These are phyloP conservation scores for Phylloscopus collybita DNA, from an alignment of 2,797 vertebrate genomes.

Conservation along the genomic window DNA sequence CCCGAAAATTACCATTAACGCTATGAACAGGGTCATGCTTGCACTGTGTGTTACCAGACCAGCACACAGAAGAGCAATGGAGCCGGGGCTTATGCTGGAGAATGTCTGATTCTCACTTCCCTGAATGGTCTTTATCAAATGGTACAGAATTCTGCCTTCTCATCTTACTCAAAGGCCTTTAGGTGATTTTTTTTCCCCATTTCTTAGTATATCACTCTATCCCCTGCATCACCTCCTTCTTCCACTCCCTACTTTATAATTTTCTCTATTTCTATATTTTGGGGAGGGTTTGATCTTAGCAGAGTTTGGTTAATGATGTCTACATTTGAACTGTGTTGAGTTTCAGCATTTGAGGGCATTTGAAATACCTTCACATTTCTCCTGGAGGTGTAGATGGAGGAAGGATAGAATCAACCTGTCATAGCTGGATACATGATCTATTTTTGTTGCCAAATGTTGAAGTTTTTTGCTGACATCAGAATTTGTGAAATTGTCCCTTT, in stretches of 20 bases:
- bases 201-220: accelerated
- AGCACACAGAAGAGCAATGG: accelerated
- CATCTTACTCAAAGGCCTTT: neutral
- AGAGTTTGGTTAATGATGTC: neutral
- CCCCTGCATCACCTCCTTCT: neutral
- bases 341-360: neutral
- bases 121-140: neutral
- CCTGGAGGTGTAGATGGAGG: neutral
- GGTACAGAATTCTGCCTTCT: neutral
- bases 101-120: neutral
- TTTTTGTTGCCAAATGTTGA: neutral
- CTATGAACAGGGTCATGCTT: accelerated
- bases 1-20: neutral
- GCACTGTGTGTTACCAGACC: neutral
- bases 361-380: neutral
- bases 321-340: neutral
- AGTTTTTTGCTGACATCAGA: neutral
- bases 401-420: neutral
- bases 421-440: neutral
- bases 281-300: neutral
- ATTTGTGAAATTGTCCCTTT: neutral
- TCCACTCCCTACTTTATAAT: neutral
- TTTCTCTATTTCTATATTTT: neutral
- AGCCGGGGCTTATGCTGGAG: neutral
- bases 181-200: neutral